Percentiles rank a stretch among this genome's conserved stretches.
phyloP scores from a whole-genome alignment of 1,140 invertebrate genomes.

The Bradynema listronoti region DNA sequence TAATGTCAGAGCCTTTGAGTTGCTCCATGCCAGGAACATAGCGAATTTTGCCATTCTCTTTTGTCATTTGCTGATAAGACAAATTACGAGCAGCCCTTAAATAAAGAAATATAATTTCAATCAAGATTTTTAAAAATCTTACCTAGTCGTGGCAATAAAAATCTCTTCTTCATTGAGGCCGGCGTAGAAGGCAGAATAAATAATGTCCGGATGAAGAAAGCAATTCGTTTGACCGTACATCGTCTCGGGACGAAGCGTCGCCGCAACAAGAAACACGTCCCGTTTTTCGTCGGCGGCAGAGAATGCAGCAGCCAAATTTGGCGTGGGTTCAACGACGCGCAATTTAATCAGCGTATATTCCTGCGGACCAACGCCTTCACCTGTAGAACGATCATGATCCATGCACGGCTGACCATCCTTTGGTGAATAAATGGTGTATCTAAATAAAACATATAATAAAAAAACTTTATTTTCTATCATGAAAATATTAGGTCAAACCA shows the following conservation, averaged over 20 bases:
- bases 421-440: conserved; percentile 90
- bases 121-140: conserved; percentile 11
- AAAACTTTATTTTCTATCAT: conserved; percentile 20
- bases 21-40: conserved; percentile 63
- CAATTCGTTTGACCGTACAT: conserved; percentile 99
- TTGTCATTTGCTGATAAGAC: conserved; percentile 85
- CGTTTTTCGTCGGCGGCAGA: conserved; percentile 44
- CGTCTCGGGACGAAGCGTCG: conserved; percentile 93
- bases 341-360: conserved; percentile 97
- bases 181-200: conserved; percentile 58
- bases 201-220: conserved; percentile 90
- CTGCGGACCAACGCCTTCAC: conserved; percentile 93
- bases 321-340: conserved; percentile 67
- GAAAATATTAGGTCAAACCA: too few relatives aligned
- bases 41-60: conserved; percentile 71
- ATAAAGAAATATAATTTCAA: conserved; percentile 19
- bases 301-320: conserved; percentile 31
- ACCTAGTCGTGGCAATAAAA: conserved; percentile 75
- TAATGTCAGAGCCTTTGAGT: conserved; percentile 59
- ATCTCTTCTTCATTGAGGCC: conserved; percentile 66
- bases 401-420: conserved; percentile 96
- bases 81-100: conserved; percentile 77
- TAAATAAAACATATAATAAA: conserved; percentile 42
- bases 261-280: conserved; percentile 79
- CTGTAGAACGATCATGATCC: conserved; percentile 92